phyloP scores from a whole-genome alignment of 2,888 invertebrate genomes.

The Lasioglossum vierecki region DNA sequence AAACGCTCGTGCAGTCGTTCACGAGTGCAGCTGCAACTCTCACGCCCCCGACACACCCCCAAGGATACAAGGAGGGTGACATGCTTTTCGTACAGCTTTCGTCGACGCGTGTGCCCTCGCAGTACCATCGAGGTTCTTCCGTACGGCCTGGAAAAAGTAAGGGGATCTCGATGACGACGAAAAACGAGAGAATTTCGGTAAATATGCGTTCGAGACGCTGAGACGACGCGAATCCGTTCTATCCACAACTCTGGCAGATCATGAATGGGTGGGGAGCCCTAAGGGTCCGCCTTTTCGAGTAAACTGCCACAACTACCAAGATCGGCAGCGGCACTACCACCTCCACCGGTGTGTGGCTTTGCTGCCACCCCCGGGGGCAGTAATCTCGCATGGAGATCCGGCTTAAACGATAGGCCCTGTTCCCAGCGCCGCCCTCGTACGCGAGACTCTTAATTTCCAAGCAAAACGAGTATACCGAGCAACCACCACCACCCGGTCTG shows the following conservation, averaged over 20 bases:
- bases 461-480: slow-evolving; percentile 68
- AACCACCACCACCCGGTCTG: slow-evolving; percentile 59
- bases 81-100: slow-evolving; percentile 63
- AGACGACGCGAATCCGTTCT: slow-evolving; percentile 36
- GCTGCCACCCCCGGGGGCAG: slow-evolving; percentile 77
- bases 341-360: slow-evolving; percentile 71
- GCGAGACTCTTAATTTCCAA: slow-evolving; percentile 82
- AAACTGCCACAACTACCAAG: slow-evolving; percentile 72
- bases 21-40: slow-evolving; percentile 72
- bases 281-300: slow-evolving; percentile 76
- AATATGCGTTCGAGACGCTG: slow-evolving; percentile 16
- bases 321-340: slow-evolving; percentile 72
- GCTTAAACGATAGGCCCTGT: slow-evolving; percentile 83
- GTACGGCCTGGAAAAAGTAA: not conserved
- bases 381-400: slow-evolving; percentile 83
- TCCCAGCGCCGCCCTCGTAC: slow-evolving; percentile 78
- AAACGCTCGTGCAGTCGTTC: slow-evolving; percentile 63
- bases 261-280: slow-evolving; percentile 72
- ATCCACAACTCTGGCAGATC: slow-evolving; percentile 60
- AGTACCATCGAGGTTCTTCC: not conserved
- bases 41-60: slow-evolving; percentile 82
- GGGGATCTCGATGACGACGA: not conserved
- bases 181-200: not conserved
- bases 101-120: slow-evolving; percentile 18
- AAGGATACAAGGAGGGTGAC: slow-evolving; percentile 70